Percentiles rank a stretch among this genome's conserved stretches.
Evolutionary conservation across 1,140 invertebrate genomes (phyloP).

Genomic region (Zaprionus kolodkinae): DNA sequence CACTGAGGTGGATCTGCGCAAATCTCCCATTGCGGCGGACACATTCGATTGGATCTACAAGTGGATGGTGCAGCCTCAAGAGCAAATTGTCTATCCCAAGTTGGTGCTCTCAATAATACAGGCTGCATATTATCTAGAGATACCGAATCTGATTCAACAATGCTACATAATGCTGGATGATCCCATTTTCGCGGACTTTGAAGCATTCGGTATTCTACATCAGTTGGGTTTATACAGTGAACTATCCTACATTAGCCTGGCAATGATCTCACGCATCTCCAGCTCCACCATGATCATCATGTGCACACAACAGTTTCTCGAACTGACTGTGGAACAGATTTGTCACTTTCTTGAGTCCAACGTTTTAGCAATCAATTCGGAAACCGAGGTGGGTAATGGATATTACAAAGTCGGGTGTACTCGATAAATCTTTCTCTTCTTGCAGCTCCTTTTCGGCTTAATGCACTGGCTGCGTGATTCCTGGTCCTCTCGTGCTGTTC

Average conservation of each 20-base stretch:
- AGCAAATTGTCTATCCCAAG: neutral
- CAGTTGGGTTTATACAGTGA: neutral
- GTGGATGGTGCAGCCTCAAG: slow-evolving; percentile 10
- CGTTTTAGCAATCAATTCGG: slow-evolving; percentile 42
- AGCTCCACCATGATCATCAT: neutral
- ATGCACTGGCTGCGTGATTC: slow-evolving; percentile 30
- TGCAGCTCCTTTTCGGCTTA: slow-evolving; percentile 32
- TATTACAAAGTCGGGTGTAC: neutral
- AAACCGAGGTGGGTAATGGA: slow-evolving; percentile 39
- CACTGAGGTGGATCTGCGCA: slow-evolving; percentile 5
- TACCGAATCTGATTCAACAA: slow-evolving; percentile 12
- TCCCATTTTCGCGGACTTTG: slow-evolving; percentile 12
- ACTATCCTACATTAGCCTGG: neutral
- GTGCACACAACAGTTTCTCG: slow-evolving; percentile 30
- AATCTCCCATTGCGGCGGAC: neutral
- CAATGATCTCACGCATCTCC: slow-evolving; percentile 28
- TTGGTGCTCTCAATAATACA: neutral
- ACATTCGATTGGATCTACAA: slow-evolving; percentile 24
- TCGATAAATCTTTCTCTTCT: neutral
- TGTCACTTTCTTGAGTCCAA: slow-evolving; percentile 13
- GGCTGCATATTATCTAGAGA: slow-evolving; percentile 18
- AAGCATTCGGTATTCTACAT: slow-evolving; percentile 20
- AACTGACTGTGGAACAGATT: slow-evolving; percentile 26
- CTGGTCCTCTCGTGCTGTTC: slow-evolving; percentile 28
- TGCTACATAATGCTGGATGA: slow-evolving; percentile 25